phyloP scores from a whole-genome alignment of 1,140 invertebrate species.

The Drosophila eugracilis region DNA sequence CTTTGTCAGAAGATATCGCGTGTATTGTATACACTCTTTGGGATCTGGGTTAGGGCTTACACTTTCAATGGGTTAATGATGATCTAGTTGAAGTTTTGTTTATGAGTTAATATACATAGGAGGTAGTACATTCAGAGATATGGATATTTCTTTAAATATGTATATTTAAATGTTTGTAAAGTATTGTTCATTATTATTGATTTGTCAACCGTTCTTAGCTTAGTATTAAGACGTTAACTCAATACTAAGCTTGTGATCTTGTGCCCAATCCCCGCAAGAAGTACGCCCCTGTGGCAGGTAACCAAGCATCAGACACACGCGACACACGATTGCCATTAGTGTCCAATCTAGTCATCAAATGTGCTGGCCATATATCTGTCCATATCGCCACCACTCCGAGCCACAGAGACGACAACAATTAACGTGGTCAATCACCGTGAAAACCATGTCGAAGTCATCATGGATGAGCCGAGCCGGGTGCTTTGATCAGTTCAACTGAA shows the following conservation, averaged over 20 bases:
- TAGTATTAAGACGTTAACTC: no score
- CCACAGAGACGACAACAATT: slow-evolving; percentile 55
- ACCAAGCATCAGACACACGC: slow-evolving; percentile 72
- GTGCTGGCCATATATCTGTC: slow-evolving; percentile 40
- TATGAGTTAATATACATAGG: no score
- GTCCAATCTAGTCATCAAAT: slow-evolving; percentile 59
- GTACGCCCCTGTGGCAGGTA: slow-evolving; percentile 63
- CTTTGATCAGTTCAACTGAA: slow-evolving; percentile 50
- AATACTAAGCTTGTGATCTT: slow-evolving; percentile 24
- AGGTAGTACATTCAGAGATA: no score
- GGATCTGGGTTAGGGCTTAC: slow-evolving; percentile 25
- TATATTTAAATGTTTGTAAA: background rate
- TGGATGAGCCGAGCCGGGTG: slow-evolving; percentile 34
- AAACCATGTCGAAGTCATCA: slow-evolving; percentile 83
- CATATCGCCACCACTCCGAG: slow-evolving; percentile 24
- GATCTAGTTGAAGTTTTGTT: slow-evolving; percentile 36
- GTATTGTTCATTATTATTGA: background rate
- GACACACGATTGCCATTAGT: slow-evolving; percentile 71
- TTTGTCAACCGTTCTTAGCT: slow-evolving; percentile 1
- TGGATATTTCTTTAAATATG: no score
- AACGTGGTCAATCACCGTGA: slow-evolving; percentile 76
- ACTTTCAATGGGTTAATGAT: slow-evolving; percentile 48
- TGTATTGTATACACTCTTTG: slow-evolving; percentile 5
- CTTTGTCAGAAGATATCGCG: slow-evolving; percentile 12
- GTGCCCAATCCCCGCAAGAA: slow-evolving; percentile 16